Percentiles rank a stretch among this genome's conserved stretches.
Evolutionary conservation across 2,797 vertebrate genomes (phyloP).

Genomic region (Vireo griseus): DNA sequence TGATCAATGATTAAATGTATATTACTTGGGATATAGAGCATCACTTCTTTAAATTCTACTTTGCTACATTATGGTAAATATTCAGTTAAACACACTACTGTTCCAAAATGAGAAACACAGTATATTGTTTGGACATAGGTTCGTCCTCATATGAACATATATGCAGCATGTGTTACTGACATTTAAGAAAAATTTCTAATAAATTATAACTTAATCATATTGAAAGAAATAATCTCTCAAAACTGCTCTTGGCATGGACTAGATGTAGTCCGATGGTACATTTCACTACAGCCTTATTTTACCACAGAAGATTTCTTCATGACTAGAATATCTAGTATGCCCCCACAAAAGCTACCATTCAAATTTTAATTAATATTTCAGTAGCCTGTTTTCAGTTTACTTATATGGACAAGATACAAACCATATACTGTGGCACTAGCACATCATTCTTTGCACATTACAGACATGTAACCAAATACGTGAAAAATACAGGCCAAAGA

Average conservation of each 20-base stretch:
- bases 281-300: background rate
- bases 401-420: background rate
- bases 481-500: background rate
- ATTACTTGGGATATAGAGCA: background rate
- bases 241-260: background rate
- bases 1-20: background rate
- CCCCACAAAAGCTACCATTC: background rate
- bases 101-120: background rate
- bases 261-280: background rate
- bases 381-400: background rate
- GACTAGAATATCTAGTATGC: background rate
- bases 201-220: background rate
- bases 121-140: background rate
- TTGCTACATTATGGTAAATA: background rate
- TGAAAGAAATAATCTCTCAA: background rate
- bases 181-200: background rate
- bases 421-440: background rate
- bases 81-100: background rate
- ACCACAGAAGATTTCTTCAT: background rate
- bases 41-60: background rate
- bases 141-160: background rate
- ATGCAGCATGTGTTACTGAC: background rate
- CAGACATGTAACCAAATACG: accelerated
- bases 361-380: background rate
- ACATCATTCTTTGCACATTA: background rate